Conservation (phyloP, 2,888 invertebrate genomes). For the Melangyna quadrimaculata region DNA sequence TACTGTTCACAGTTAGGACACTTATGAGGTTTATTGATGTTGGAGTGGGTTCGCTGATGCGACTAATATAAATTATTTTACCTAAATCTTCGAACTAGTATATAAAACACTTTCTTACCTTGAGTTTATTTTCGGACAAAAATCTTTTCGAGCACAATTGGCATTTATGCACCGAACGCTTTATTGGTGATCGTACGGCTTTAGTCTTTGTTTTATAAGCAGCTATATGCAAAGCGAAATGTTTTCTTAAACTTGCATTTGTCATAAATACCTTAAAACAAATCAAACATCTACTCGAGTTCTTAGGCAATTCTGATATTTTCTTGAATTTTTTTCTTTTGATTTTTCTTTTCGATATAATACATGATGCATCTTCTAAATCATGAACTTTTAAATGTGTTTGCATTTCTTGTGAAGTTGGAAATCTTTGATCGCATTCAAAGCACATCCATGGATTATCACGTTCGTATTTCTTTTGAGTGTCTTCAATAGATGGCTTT, state of each 20-base stretch:
- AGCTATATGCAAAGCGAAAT: conserved; percentile 65
- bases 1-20: conserved; percentile 85
- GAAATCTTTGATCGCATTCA: conserved; percentile 84
- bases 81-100: too few relatives aligned
- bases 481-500: conserved; percentile 77
- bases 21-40: conserved; percentile 86
- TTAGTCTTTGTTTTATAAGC: conserved; percentile 18
- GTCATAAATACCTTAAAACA: conserved; percentile 74
- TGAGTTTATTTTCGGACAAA: conserved; percentile 84
- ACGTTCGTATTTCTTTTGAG: conserved; percentile 73
- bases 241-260: conserved; percentile 70
- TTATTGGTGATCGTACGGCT: conserved; percentile 75
- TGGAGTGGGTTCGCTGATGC: conserved; percentile 86
- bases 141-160: conserved; percentile 86
- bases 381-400: conserved; percentile 84
- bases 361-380: conserved; percentile 58
- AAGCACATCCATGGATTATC: conserved; percentile 84
- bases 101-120: conserved; percentile 76
- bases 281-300: conserved; percentile 70
- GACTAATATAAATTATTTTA: conserved; percentile 77
- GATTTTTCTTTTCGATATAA: conserved; percentile 41
- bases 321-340: conserved; percentile 55
- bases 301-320: conserved; percentile 65
- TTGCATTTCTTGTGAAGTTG: conserved; percentile 83
- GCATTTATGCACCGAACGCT: conserved; percentile 82